Percentiles rank a stretch among this genome's conserved stretches.
These are phyloP conservation scores for Aplodontia rufa DNA, from an alignment of 2,113 vertebrate species.

Conservation along the genomic window DNA sequence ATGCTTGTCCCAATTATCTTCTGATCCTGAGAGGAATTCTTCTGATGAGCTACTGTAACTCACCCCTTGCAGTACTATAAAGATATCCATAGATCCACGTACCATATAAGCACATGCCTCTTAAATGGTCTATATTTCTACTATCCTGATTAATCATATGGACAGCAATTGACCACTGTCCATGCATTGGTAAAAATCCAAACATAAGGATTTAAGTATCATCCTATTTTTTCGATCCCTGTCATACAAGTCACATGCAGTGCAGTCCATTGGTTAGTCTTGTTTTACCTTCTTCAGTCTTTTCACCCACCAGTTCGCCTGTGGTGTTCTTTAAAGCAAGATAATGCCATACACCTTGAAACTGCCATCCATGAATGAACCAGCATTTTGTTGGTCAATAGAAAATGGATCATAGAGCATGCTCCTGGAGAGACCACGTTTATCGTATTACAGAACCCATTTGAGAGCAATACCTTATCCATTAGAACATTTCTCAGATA, in stretches of 20 bases:
- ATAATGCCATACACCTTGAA: background rate
- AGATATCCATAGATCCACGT: background rate
- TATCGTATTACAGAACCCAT: background rate
- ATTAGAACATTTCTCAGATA: background rate
- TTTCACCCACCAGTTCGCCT: background rate
- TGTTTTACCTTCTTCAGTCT: background rate
- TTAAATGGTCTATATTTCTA: background rate
- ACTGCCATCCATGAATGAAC: background rate
- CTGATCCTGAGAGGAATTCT: background rate
- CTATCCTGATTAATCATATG: background rate
- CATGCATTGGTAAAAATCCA: background rate
- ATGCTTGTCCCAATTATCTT: background rate
- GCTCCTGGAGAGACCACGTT: background rate
- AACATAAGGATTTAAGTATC: background rate
- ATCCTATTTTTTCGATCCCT: background rate
- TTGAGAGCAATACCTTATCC: background rate
- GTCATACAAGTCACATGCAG: background rate
- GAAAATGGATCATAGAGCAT: background rate
- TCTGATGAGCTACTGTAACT: background rate
- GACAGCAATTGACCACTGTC: background rate
- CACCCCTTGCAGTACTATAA: background rate
- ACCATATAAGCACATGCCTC: background rate
- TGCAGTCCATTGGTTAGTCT: background rate
- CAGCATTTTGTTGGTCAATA: background rate
- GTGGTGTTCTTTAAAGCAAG: background rate